Conservation (phyloP, 2,888 invertebrate genomes). For the Drosophila anomalata region DNA sequence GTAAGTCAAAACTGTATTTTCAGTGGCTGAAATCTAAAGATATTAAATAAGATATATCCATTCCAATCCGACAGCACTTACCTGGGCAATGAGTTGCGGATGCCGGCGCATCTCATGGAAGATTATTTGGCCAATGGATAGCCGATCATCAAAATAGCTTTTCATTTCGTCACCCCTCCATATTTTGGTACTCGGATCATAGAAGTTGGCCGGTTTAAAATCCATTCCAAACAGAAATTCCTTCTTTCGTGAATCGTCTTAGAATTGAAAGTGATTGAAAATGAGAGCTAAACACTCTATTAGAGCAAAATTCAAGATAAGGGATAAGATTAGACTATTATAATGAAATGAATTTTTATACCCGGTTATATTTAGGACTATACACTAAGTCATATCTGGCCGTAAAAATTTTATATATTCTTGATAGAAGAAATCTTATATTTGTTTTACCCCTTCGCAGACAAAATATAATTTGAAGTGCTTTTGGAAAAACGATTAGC, state of each 20-base stretch:
- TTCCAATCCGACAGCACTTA: background rate
- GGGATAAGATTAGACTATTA: too few species aligned
- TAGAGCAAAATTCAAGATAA: background rate
- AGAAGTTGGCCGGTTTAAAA: slow-evolving; percentile 36
- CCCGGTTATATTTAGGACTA: background rate
- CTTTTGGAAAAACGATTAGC: slow-evolving; percentile 67
- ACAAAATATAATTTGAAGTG: slow-evolving; percentile 38
- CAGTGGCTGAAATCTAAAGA: slow-evolving; percentile 63
- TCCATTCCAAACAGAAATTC: slow-evolving; percentile 36
- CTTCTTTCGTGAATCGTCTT: slow-evolving; percentile 14
- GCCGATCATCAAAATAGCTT: slow-evolving; percentile 50
- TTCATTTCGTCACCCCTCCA: slow-evolving; percentile 51
- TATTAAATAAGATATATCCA: background rate
- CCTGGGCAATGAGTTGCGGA: slow-evolving; percentile 57
- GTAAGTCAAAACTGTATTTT: slow-evolving; percentile 52
- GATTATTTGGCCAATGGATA: slow-evolving; percentile 64
- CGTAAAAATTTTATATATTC: background rate
- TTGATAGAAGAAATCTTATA: background rate
- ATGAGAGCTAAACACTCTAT: background rate
- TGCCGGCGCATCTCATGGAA: slow-evolving; percentile 57
- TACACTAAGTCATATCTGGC: background rate
- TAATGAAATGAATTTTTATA: background rate
- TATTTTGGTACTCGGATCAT: slow-evolving; percentile 48
- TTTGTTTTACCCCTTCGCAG: background rate
- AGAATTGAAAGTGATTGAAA: background rate